Conservation (phyloP, 2,797 vertebrate genomes). For the Podarcis lilfordi region DNA sequence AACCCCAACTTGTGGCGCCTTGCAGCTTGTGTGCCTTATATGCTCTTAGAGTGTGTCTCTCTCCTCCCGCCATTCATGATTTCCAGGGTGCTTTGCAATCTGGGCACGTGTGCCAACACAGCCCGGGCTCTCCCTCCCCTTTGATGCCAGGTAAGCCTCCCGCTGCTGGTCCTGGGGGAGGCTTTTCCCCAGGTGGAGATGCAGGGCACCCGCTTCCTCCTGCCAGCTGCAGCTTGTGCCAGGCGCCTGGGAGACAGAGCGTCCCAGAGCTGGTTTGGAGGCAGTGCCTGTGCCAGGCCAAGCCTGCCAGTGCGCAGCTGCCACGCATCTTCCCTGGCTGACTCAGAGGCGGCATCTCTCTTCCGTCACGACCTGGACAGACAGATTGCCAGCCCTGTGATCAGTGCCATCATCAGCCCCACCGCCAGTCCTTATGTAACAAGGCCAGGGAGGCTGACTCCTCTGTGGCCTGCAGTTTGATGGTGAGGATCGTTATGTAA, state of each 20-base stretch:
- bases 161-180: neutral
- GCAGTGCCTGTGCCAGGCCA: no score
- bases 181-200: fast-evolving
- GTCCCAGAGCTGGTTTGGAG: no score
- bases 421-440: neutral
- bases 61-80: neutral
- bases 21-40: no score
- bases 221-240: neutral
- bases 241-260: neutral
- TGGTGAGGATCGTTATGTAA: neutral
- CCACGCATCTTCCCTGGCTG: constrained; percentile 25
- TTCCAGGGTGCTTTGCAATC: neutral
- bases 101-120: neutral
- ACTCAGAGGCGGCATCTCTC: constrained; percentile 17
- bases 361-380: neutral
- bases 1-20: no score
- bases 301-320: no score
- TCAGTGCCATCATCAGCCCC: neutral
- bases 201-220: fast-evolving
- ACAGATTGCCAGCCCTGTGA: constrained; percentile 37
- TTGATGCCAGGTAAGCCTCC: neutral
- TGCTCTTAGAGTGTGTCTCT: no score
- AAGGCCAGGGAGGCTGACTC: neutral
- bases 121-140: neutral
- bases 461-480: neutral